Conservation (phyloP, 2,113 vertebrate genomes). For the Festucalex cinctus region DNA sequence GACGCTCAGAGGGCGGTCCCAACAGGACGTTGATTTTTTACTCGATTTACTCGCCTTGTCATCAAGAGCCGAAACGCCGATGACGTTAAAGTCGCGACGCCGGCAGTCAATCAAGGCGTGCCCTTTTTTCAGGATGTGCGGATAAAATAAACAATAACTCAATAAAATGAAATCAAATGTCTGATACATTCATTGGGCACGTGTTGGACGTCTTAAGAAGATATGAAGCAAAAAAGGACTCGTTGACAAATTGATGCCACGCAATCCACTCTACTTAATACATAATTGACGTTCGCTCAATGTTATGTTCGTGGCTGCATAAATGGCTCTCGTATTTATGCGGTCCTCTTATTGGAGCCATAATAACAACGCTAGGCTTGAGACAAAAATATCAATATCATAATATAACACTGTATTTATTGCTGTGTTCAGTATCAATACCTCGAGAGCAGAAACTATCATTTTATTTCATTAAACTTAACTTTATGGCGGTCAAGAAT, state of each 20-base stretch:
- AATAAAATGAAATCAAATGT: constrained; percentile 11
- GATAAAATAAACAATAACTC: constrained; percentile 1
- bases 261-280: background rate
- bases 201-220: constrained; percentile 14
- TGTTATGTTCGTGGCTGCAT: constrained; percentile 27
- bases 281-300: constrained; percentile 28
- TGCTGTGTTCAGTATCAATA: too few relatives aligned
- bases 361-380: too few relatives aligned
- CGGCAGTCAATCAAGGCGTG: constrained; percentile 23
- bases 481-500: too few relatives aligned
- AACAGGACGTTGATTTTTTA: background rate
- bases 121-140: constrained; percentile 26
- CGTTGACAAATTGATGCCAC: background rate
- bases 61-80: constrained; percentile 19
- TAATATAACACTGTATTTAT: too few relatives aligned
- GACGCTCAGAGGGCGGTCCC: background rate
- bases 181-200: constrained; percentile 28
- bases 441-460: too few relatives aligned
- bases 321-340: background rate
- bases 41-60: constrained; percentile 18
- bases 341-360: background rate
- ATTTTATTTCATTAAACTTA: too few relatives aligned
- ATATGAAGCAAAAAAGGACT: background rate
- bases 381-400: too few relatives aligned
- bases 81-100: constrained; percentile 21